A percentile compares a stretch with the other conserved stretches of the same genome.
phyloP scores from a whole-genome alignment of 2,113 vertebrate species.

The Heliornis fulica region DNA sequence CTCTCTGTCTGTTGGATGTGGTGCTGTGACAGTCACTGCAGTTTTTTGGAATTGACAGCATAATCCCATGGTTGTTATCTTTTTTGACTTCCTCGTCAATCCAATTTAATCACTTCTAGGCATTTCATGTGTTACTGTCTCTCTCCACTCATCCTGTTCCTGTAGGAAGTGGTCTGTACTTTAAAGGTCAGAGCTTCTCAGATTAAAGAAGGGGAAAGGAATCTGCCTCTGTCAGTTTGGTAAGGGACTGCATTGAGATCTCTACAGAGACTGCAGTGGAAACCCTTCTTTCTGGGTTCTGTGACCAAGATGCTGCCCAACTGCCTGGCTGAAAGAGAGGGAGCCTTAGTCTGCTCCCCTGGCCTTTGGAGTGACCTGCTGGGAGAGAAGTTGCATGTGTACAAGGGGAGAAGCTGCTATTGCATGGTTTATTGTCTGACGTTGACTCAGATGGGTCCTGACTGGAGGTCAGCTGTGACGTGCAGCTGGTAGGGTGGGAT shows the following conservation, averaged over 20 bases:
- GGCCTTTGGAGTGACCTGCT: neutral
- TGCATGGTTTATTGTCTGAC: neutral
- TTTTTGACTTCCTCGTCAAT: slow-evolving; percentile 26
- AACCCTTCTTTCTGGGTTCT: neutral
- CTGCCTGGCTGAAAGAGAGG: neutral
- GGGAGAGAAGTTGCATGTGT: neutral
- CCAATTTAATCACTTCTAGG: slow-evolving; percentile 12
- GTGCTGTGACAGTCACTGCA: neutral
- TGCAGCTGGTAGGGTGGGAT: slow-evolving; percentile 60
- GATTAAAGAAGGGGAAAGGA: neutral
- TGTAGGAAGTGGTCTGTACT: slow-evolving; percentile 7
- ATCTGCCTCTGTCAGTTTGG: neutral
- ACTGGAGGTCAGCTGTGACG: slow-evolving; percentile 61
- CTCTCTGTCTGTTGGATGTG: neutral
- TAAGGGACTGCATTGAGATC: neutral
- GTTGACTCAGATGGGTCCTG: slow-evolving; percentile 48
- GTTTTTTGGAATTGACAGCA: neutral
- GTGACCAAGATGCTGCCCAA: neutral
- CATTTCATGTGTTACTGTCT: slow-evolving; percentile 28
- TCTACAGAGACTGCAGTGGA: neutral
- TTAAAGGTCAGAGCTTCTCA: slow-evolving; percentile 42
- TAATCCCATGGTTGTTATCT: slow-evolving; percentile 17
- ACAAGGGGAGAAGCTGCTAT: slow-evolving; percentile 12
- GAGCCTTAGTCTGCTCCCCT: neutral
- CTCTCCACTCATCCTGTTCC: neutral